phyloP scores from a whole-genome alignment of 2,797 vertebrate genomes.

The Acipenser ruthenus region DNA sequence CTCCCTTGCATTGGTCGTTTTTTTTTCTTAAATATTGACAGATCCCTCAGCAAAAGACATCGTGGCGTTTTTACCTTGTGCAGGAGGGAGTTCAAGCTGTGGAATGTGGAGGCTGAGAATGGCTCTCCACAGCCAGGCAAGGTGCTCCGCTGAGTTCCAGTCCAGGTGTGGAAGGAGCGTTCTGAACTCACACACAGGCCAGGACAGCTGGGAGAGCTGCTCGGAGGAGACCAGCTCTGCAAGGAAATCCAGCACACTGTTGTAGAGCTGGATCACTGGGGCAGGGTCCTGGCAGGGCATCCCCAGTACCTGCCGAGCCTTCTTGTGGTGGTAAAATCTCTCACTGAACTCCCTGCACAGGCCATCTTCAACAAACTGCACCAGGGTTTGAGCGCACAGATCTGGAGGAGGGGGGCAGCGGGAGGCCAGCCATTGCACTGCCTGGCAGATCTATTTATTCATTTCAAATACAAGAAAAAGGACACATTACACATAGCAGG shows the following conservation, averaged over 20 bases:
- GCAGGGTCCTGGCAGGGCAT: conserved; percentile 68
- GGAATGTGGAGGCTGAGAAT: conserved; percentile 82
- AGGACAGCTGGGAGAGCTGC: conserved; percentile 69
- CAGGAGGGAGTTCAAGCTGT: conserved; percentile 59
- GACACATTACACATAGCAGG: neutral
- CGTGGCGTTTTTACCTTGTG: conserved; percentile 18
- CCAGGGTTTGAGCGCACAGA: conserved; percentile 72
- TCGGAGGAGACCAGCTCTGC: conserved; percentile 63
- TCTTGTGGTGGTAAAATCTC: conserved; percentile 64
- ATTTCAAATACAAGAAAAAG: neutral
- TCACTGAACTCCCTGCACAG: conserved; percentile 69
- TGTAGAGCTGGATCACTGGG: conserved; percentile 74
- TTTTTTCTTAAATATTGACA: too few species aligned
- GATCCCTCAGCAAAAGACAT: neutral
- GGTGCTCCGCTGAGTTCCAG: conserved; percentile 75
- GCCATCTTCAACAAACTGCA: conserved; percentile 71
- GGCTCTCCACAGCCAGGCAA: conserved; percentile 74
- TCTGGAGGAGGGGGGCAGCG: conserved; percentile 51
- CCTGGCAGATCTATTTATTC: conserved; percentile 54
- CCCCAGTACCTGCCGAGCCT: conserved; percentile 51
- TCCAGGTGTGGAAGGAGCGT: conserved; percentile 70
- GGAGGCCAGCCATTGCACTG: conserved; percentile 74
- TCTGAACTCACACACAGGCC: conserved; percentile 80
- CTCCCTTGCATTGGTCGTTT: too few species aligned
- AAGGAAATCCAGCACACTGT: conserved; percentile 68